phyloP scores from a whole-genome alignment of 53 echinoderm and acorn worm species.

The Hippasteria phrygiana region DNA sequence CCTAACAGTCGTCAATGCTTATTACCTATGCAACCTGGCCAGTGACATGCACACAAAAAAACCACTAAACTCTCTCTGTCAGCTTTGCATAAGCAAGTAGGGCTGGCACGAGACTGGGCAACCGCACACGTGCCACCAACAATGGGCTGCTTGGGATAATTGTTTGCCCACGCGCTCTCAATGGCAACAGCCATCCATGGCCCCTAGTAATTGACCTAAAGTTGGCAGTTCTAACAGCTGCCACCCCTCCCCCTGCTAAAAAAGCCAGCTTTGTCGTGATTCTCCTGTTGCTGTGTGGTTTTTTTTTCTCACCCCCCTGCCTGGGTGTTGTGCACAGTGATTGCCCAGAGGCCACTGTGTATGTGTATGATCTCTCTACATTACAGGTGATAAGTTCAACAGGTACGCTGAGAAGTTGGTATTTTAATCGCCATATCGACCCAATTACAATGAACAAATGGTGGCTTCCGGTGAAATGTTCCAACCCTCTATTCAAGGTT shows the following conservation, averaged over 20 bases:
- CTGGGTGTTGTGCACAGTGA: background rate
- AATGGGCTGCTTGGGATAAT: conserved; percentile 69
- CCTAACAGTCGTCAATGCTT: conserved; percentile 32
- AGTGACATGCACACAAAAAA: background rate
- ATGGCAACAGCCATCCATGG: conserved; percentile 73
- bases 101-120: conserved; percentile 60
- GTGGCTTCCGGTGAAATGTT: background rate
- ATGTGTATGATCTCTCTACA: background rate
- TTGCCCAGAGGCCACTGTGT: background rate
- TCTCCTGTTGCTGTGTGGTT: background rate
- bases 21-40: conserved; percentile 58
- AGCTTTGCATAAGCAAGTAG: conserved; percentile 77
- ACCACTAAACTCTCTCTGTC: conserved; percentile 25
- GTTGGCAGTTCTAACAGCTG: conserved; percentile 53
- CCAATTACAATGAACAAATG: background rate
- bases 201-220: conserved; percentile 76
- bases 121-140: conserved; percentile 71
- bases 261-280: conserved; percentile 22
- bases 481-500: background rate
- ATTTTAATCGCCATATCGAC: background rate
- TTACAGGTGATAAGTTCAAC: conserved; percentile 50
- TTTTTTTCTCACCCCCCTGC: background rate
- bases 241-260: conserved; percentile 23
- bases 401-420: background rate
- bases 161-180: conserved; percentile 70